These are phyloP conservation scores for Electrona antarctica DNA, from an alignment of 2,113 vertebrate species.

Conservation along the genomic window DNA sequence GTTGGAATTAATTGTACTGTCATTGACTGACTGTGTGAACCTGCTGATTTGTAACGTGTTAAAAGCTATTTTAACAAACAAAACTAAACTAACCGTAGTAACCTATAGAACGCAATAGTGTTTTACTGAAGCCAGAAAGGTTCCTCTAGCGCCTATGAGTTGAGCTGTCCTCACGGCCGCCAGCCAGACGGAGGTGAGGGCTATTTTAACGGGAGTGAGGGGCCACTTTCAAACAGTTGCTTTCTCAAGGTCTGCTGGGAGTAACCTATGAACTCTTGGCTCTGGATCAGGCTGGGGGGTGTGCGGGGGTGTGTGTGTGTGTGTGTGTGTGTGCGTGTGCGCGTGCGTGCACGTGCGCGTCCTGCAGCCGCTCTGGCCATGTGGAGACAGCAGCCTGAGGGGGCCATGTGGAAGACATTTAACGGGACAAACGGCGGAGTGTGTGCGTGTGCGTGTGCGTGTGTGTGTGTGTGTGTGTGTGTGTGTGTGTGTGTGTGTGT, in stretches of 20 bases:
- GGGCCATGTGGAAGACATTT: no score
- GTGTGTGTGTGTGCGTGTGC: conserved; percentile 2
- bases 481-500: conserved; percentile 10
- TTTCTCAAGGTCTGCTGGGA: conserved; percentile 56
- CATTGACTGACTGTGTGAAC: no score
- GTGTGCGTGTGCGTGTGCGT: not conserved
- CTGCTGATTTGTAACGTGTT: no score
- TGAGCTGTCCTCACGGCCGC: conserved; percentile 40
- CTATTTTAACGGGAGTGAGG: conserved; percentile 45
- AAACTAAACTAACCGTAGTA: no score
- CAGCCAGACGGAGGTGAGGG: conserved; percentile 10
- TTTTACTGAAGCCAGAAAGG: not conserved
- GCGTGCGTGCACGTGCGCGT: no score
- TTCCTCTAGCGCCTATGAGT: conserved; percentile 45
- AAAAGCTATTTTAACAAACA: no score
- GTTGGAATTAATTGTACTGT: no score
- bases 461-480: conserved; percentile 16
- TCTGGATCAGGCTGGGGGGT: not conserved
- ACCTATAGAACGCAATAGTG: no score
- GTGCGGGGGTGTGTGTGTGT: not conserved
- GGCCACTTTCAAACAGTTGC: conserved; percentile 59
- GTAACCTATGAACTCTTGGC: conserved; percentile 63
- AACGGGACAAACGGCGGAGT: no score
- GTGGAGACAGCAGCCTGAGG: no score
- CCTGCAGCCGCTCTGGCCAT: no score